These are phyloP conservation scores for Hyperopisus bebe DNA, from an alignment of 2,113 vertebrate species.

Conservation along the genomic window DNA sequence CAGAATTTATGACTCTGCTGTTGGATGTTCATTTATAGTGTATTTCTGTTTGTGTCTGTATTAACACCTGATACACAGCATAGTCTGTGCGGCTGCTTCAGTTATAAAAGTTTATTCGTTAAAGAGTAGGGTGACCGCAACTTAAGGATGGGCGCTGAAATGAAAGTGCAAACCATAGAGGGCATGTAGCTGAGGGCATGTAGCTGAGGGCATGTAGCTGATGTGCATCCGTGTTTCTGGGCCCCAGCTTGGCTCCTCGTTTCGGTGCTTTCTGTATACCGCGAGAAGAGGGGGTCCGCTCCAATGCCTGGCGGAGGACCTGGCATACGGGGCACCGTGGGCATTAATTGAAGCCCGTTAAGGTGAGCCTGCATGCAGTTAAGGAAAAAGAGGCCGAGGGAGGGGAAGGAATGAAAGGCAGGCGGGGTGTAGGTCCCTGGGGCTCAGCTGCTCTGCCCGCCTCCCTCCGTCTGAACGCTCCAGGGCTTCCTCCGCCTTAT, in stretches of 20 bases:
- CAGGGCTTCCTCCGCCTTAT: constrained; percentile 67
- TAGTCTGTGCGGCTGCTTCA: background rate
- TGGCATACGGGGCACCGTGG: background rate
- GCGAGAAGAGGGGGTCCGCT: background rate
- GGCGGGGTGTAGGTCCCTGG: constrained; percentile 53
- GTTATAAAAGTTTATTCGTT: background rate
- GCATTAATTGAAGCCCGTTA: background rate
- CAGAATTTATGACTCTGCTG: background rate
- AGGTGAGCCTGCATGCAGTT: background rate
- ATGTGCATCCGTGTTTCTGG: background rate
- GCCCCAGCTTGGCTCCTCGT: background rate
- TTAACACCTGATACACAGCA: background rate
- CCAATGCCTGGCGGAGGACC: background rate
- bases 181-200: background rate
- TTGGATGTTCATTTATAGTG: background rate
- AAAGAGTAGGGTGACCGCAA: background rate
- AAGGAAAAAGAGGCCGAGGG: background rate
- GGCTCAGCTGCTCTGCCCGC: constrained; percentile 53
- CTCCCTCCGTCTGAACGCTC: constrained; percentile 59
- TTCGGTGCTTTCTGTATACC: background rate
- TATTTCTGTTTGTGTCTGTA: background rate
- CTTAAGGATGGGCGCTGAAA: background rate
- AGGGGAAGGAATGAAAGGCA: constrained; percentile 42
- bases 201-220: background rate
- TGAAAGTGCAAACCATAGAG: background rate